phyloP scores from a whole-genome alignment of 2,113 vertebrate species.

The Phaetusa simplex region DNA sequence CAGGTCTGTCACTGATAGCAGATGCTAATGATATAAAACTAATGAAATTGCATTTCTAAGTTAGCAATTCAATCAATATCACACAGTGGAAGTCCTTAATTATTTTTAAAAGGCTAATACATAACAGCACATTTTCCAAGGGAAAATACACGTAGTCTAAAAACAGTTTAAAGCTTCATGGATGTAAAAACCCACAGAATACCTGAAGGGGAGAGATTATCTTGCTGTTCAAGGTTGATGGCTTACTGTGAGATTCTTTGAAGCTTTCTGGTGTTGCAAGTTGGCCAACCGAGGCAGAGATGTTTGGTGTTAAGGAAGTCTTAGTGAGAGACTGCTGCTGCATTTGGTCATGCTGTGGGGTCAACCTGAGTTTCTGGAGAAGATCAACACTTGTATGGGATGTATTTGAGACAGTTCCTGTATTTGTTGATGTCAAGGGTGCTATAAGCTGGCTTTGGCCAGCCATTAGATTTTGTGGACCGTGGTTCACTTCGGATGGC shows the following conservation, averaged over 20 bases:
- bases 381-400: constrained; percentile 78
- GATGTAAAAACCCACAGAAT: constrained; percentile 21
- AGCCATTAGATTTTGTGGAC: constrained; percentile 42
- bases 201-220: constrained; percentile 80
- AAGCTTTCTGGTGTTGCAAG: constrained; percentile 94
- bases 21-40: background rate
- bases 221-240: constrained; percentile 70
- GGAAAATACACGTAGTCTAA: background rate
- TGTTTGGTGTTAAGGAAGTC: constrained; percentile 79
- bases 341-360: constrained; percentile 77
- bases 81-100: background rate
- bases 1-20: background rate
- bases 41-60: background rate
- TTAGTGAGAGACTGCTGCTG: constrained; percentile 79
- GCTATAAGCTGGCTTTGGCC: constrained; percentile 66
- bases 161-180: background rate
- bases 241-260: constrained; percentile 83
- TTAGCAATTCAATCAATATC: background rate
- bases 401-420: constrained; percentile 65
- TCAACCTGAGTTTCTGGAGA: constrained; percentile 85
- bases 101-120: background rate
- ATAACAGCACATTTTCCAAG: background rate
- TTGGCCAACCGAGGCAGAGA: constrained; percentile 75
- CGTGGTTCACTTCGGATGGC: constrained; percentile 68
- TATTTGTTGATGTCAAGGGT: constrained; percentile 58